phyloP scores from a whole-genome alignment of 2,888 invertebrate genomes.

The Chymomyza fuscimana region DNA sequence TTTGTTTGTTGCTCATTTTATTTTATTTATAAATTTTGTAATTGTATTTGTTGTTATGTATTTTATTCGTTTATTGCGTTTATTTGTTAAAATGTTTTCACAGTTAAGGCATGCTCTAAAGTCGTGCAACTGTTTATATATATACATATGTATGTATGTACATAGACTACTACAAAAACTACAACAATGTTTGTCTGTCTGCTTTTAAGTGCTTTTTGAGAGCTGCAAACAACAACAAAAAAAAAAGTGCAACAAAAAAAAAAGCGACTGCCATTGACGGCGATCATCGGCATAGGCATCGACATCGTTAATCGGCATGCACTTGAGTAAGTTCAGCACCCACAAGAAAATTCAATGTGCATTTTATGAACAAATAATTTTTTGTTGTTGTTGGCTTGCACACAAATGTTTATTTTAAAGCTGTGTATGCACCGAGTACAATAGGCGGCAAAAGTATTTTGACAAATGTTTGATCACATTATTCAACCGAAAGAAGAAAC shows the following conservation, averaged over 20 bases:
- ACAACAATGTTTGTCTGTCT: slow-evolving; percentile 18
- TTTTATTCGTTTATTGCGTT: slow-evolving; percentile 16
- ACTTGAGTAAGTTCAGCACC: slow-evolving; percentile 63
- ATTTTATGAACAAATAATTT: neutral
- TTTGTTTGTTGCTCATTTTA: slow-evolving; percentile 43
- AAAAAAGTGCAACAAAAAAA: neutral
- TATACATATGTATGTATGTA: neutral
- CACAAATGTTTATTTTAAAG: slow-evolving; percentile 20
- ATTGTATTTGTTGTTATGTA: slow-evolving; percentile 2
- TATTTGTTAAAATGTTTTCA: slow-evolving; percentile 13
- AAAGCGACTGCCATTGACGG: slow-evolving; percentile 28
- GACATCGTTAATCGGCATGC: slow-evolving; percentile 45
- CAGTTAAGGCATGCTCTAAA: neutral
- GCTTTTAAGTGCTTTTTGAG: slow-evolving; percentile 40
- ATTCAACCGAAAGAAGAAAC: too few species aligned
- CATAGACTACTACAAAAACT: slow-evolving; percentile 14
- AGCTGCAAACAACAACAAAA: neutral
- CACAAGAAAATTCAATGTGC: slow-evolving; percentile 48
- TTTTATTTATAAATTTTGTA: slow-evolving; percentile 2
- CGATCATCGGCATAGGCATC: slow-evolving; percentile 19
- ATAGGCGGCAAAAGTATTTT: too few species aligned
- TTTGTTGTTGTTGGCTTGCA: slow-evolving; percentile 15
- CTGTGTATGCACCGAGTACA: neutral
- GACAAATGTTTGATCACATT: too few species aligned
- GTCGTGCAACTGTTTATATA: neutral